Evolutionary conservation across 2,888 invertebrate genomes (phyloP), one percentile per base, ranked within the genome.

Genomic region (Hemithea aestivaria): DNA sequence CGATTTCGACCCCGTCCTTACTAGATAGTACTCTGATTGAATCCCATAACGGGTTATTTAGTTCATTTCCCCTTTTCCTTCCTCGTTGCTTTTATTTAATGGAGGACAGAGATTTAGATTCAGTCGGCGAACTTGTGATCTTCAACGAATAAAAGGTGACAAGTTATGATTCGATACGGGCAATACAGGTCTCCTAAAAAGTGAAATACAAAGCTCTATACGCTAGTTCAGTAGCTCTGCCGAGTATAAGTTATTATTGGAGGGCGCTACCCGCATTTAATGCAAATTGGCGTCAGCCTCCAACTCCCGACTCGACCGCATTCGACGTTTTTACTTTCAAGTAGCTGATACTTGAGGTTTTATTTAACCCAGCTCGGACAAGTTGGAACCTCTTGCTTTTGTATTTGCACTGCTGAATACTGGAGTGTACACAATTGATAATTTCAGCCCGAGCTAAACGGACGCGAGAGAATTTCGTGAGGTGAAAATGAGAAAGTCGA

Each of bases 321-420:
- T 69, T 69, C 73, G 69, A 65, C 66, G 70, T 75, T 82, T 82
- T 82, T 78, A 73, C 72, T 80, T 78, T 79, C 75, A 79, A 81
- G 80, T 76, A 75, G 73, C 71, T 69, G 68, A 71, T 75, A 72
- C 80, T 81, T 73, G 67, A 73, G 70, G 73, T 72, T 82, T 76
- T 80, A 77, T 76, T 74, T 66, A 66, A 68, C 66, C 67, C 58
- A 58, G 62, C 66, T 63, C 64, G 62, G 62, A 69, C 64, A 71
- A 70, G 72, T 73, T 66, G 65, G 65, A 69, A 71, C 66, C 69
- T 66, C 71, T 77, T 62, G 68, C 66, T 65, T 78, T 77, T 73
- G 68, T 75, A 67, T 74, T 73, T 71, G 62, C 66, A 61, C 69
- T 67, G 62, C 66, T 71, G 71, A 73, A 69, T 74, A 66, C 66